Evolutionary conservation across 2,888 invertebrate genomes (phyloP).

Genomic region (Hedychridium roseum): DNA sequence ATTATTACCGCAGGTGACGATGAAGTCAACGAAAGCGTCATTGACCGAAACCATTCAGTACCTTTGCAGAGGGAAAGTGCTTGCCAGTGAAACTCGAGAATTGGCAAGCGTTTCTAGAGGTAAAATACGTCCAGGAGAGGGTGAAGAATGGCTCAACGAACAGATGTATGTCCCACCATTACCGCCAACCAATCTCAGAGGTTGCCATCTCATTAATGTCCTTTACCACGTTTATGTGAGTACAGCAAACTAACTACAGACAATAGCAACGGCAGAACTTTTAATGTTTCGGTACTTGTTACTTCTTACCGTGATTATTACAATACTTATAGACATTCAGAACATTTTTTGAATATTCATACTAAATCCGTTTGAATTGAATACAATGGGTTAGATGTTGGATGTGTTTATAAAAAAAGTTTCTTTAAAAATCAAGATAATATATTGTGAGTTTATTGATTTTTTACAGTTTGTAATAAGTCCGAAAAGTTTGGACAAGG

Average conservation of each 20-base stretch:
- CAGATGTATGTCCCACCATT: conserved; percentile 91
- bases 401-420: neutral
- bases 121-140: conserved; percentile 81
- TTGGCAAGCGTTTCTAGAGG: conserved; percentile 81
- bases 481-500: conserved; percentile 90
- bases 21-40: conserved; percentile 85
- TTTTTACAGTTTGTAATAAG: conserved; percentile 84
- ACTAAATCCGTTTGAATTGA: too few species aligned
- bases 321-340: too few species aligned
- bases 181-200: conserved; percentile 92
- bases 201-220: conserved; percentile 92
- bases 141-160: conserved; percentile 87
- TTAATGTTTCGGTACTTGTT: too few species aligned
- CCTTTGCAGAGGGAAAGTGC: conserved; percentile 83
- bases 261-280: too few species aligned
- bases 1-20: conserved; percentile 65
- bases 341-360: too few species aligned
- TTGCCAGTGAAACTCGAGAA: conserved; percentile 87
- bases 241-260: conserved; percentile 48
- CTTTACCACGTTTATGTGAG: conserved; percentile 92
- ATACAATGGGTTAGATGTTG: too few species aligned
- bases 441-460: too few species aligned
- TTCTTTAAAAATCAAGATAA: neutral
- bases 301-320: too few species aligned
- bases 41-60: conserved; percentile 92